Evolutionary conservation across 2,113 vertebrate species (phyloP).

Genomic region (Parotia lawesii): DNA sequence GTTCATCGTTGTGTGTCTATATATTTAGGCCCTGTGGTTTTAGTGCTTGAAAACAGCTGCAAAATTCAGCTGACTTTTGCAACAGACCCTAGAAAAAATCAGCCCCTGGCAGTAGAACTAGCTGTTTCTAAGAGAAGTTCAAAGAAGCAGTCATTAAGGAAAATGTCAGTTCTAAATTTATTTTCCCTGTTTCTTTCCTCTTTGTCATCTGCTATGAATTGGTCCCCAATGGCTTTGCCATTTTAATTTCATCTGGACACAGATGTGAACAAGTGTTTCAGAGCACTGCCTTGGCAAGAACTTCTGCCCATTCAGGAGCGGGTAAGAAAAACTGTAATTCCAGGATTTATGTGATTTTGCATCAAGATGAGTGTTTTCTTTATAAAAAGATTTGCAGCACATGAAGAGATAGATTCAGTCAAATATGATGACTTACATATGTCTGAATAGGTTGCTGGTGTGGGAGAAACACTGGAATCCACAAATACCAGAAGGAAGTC

Average conservation of each 20-base stretch:
- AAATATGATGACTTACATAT: neutral
- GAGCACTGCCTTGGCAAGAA: neutral
- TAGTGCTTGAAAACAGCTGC: slow-evolving; percentile 48
- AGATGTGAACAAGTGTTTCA: neutral
- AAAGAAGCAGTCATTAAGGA: slow-evolving; percentile 29
- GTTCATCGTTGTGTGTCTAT: neutral
- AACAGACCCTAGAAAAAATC: slow-evolving; percentile 6
- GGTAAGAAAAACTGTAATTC: neutral
- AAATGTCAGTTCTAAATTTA: slow-evolving; percentile 33
- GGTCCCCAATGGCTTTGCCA: neutral
- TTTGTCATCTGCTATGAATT: slow-evolving; percentile 16
- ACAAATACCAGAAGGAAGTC: neutral
- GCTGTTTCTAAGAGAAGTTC: slow-evolving; percentile 13
- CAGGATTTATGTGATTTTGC: neutral
- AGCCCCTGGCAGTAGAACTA: slow-evolving; percentile 13
- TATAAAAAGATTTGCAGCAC: neutral
- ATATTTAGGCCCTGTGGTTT: slow-evolving; percentile 45
- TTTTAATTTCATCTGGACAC: neutral
- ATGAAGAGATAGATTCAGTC: neutral
- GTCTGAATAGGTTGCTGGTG: neutral
- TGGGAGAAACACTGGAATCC: neutral
- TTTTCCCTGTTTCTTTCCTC: neutral
- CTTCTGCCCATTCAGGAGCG: neutral
- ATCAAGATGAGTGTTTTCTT: neutral
- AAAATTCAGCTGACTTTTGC: slow-evolving; percentile 8